These are phyloP conservation scores for Crotalus viridis DNA, from an alignment of 2,113 vertebrate genomes.

Conservation along the genomic window DNA sequence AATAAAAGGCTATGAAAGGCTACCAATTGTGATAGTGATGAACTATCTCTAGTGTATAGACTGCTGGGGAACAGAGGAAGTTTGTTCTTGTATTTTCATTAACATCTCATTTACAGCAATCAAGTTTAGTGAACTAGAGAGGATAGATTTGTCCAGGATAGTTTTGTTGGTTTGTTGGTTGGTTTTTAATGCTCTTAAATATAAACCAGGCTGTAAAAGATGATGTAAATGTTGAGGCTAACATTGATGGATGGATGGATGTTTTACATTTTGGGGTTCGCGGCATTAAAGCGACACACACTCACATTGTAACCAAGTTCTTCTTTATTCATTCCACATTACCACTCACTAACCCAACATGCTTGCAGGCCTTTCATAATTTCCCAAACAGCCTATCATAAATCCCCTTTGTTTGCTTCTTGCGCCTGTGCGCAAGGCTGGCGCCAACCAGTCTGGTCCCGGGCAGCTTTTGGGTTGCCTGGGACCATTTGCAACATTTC, in stretches of 20 bases:
- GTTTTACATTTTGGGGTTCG: no score
- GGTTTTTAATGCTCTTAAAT: neutral
- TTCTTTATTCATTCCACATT: no score
- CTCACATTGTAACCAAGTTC: no score
- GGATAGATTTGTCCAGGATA: neutral
- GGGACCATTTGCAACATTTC: no score
- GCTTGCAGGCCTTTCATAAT: no score
- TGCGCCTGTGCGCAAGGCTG: no score
- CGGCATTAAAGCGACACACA: no score
- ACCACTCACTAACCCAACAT: no score
- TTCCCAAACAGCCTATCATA: no score
- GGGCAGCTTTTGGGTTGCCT: no score
- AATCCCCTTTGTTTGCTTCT: no score
- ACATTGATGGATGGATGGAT: neutral
- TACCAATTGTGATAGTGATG: neutral
- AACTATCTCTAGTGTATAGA: neutral
- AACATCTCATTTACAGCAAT: neutral
- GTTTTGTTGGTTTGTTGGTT: neutral
- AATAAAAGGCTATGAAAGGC: neutral
- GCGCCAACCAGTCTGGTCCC: no score
- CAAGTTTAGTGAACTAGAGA: neutral
- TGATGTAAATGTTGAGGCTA: neutral
- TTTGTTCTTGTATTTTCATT: neutral
- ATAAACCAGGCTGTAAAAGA: neutral
- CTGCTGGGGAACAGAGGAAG: neutral